Conservation (phyloP, 2,888 invertebrate genomes). For the Eurois occulta region DNA sequence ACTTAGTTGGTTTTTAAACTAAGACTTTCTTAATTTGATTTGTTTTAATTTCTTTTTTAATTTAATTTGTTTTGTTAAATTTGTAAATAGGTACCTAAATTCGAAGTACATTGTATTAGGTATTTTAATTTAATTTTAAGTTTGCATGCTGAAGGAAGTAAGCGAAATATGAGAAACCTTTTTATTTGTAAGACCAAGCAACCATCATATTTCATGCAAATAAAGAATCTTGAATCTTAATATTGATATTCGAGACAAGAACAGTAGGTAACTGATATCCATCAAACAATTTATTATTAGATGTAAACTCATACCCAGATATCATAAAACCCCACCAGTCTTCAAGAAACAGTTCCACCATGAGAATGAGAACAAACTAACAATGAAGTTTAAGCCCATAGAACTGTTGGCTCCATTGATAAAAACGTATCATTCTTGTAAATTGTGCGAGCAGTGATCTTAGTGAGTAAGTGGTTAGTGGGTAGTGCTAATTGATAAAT, state of each 20-base stretch:
- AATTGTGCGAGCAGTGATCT: background rate
- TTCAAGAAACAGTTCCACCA: conserved; percentile 30
- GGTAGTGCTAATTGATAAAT: background rate
- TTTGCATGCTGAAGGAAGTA: no score
- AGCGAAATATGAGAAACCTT: no score
- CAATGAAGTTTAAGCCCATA: conserved; percentile 47
- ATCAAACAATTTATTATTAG: background rate
- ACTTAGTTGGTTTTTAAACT: no score
- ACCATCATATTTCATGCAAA: no score
- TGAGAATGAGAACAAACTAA: conserved; percentile 61
- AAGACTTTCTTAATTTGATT: no score
- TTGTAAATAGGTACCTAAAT: no score
- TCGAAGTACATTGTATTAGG: no score
- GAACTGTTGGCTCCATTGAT: conserved; percentile 39
- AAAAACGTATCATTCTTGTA: conserved; percentile 43
- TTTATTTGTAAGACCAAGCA: no score
- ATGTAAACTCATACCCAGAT: background rate
- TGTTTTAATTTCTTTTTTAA: no score
- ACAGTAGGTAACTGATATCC: background rate
- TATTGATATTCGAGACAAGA: background rate
- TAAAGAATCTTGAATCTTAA: no score
- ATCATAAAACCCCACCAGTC: background rate
- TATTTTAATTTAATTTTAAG: no score
- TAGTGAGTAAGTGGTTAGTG: background rate
- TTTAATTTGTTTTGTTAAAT: no score